Evolutionary conservation across 2,113 vertebrate genomes (phyloP), one percentile per base, ranked within the genome.

Genomic region (Pholis gunnellus): DNA sequence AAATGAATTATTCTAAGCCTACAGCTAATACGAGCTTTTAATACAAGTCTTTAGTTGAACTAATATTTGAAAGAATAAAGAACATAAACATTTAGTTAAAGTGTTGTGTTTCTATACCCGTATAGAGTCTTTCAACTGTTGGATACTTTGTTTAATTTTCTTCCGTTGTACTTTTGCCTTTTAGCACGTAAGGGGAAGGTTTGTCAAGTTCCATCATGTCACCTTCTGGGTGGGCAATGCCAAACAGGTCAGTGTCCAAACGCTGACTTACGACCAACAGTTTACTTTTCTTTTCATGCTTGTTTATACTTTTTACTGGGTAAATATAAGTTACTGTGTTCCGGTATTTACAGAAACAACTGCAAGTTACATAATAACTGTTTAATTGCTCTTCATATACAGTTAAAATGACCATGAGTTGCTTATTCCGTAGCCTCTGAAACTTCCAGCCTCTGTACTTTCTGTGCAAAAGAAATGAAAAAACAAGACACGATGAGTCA

Each of bases 161-260:
- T 56, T 31, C 57, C 63, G 10, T 64, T 60, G 6, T 31, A 6
- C 22, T 57, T 90, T 72, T 69, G 22, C 18, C 73, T 64, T 91
- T 81, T 50, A 96, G 96, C 95, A 61, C 15, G 81, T 85, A 57
- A 92, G 74, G 72, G 96, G 96, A 81, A 93, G 77, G 83, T 96
- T 95, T 88, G 9, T 96, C 48, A 92, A 29, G 74, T 97, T 97
- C 88, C 96, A 97, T 84, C 96, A 97, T 86, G 0, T 96, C 48
- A 96, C 94, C 29, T 96, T 96, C 86, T 97, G 96, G 96, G 96
- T 97, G n/a, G 95, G 96, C 87, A 97, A 97, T 78, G 96, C 96
- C 69, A 97, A 96, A 88, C 96, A 96, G 95, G 96, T 96, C 82
- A 87, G 91, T 75, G 50, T 66, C 31, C 36, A 84, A 65, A 79